phyloP scores from a whole-genome alignment of 2,888 invertebrate genomes.

The Scelioninae gen. 2 region DNA sequence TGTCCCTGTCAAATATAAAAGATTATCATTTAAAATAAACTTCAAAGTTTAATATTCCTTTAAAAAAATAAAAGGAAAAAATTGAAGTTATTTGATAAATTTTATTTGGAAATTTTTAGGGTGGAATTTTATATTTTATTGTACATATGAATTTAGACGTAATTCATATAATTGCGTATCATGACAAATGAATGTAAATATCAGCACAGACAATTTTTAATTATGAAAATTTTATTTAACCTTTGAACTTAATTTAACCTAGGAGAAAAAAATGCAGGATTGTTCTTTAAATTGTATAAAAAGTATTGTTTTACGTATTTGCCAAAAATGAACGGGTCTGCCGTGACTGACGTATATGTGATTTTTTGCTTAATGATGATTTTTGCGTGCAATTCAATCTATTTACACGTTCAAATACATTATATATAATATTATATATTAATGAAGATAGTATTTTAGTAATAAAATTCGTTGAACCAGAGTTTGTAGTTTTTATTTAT shows the following conservation, averaged over 20 bases:
- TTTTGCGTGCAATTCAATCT: conserved; percentile 53
- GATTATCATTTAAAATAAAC: conserved; percentile 47
- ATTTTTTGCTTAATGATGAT: conserved; percentile 46
- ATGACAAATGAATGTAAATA: conserved; percentile 47
- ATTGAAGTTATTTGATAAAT: conserved; percentile 18
- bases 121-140: conserved; percentile 37
- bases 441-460: conserved; percentile 55
- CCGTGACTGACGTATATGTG: conserved; percentile 56
- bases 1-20: conserved; percentile 76
- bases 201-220: conserved; percentile 16
- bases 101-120: conserved; percentile 22
- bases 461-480: conserved; percentile 50
- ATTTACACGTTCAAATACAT: conserved; percentile 48
- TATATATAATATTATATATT: conserved; percentile 41
- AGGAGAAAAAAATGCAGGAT: not conserved
- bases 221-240: conserved; percentile 32
- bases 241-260: conserved; percentile 20
- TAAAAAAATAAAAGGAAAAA: conserved; percentile 10
- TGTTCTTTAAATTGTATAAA: conserved; percentile 32
- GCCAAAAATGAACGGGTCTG: conserved; percentile 53
- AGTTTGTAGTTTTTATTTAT: conserved; percentile 8
- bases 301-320: conserved; percentile 33
- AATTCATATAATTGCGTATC: conserved; percentile 23
- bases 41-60: conserved; percentile 7
- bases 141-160: conserved; percentile 47